These are phyloP conservation scores for Malurus cyaneus DNA, from an alignment of 2,113 vertebrate species.

Conservation along the genomic window DNA sequence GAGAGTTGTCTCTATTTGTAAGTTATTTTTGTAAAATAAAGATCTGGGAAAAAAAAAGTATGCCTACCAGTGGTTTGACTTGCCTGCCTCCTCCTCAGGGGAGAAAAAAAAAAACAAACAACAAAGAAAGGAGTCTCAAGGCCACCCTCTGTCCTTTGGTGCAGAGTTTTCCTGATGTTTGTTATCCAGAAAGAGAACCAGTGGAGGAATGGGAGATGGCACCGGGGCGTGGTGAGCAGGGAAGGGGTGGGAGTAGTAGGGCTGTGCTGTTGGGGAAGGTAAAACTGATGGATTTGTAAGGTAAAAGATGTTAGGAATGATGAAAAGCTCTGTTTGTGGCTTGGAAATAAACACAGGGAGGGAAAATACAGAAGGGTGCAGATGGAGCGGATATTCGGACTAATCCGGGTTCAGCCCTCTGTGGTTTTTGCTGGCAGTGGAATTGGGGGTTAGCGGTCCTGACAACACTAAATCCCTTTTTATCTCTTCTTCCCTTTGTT, in stretches of 20 bases:
- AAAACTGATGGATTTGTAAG: background rate
- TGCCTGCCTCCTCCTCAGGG: background rate
- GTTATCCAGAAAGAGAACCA: background rate
- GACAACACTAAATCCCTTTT: constrained; percentile 4
- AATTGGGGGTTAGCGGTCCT: background rate
- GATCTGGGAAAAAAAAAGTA: background rate
- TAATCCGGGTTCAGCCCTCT: background rate
- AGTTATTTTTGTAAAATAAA: constrained; percentile 82
- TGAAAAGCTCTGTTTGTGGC: background rate
- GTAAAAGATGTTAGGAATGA: background rate
- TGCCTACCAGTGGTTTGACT: background rate
- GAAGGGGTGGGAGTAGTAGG: background rate
- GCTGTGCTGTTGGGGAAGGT: background rate
- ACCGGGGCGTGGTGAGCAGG: background rate
- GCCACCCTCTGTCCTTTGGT: background rate
- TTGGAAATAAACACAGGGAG: background rate
- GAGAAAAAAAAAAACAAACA: background rate
- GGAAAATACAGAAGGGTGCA: background rate
- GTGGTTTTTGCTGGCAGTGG: background rate
- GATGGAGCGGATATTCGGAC: background rate
- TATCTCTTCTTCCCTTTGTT: background rate
- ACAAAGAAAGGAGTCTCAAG: background rate
- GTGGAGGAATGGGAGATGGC: background rate
- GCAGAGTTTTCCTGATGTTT: background rate
- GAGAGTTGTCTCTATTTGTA: constrained; percentile 68